phyloP scores from a whole-genome alignment of 2,113 vertebrate species.

The Vireo altiloquus region DNA sequence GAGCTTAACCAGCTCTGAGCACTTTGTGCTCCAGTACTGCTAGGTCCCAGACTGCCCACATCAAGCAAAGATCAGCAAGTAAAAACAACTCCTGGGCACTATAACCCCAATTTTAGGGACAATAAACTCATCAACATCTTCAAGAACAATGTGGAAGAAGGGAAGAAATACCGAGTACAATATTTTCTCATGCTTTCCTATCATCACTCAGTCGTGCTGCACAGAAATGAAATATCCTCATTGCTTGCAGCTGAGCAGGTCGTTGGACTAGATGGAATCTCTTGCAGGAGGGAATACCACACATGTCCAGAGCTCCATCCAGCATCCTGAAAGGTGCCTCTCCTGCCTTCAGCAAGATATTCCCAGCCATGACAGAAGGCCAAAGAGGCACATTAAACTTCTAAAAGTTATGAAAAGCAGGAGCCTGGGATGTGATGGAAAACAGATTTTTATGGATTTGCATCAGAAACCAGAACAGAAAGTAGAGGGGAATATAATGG shows the following conservation, averaged over 20 bases:
- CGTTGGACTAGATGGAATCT: background rate
- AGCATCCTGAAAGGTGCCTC: background rate
- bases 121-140: background rate
- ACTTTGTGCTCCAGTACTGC: background rate
- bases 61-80: background rate
- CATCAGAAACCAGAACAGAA: background rate
- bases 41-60: background rate
- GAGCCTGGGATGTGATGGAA: background rate
- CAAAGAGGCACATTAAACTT: background rate
- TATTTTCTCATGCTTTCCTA: background rate
- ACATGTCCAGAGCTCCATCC: background rate
- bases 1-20: background rate
- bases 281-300: background rate
- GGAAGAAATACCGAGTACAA: background rate
- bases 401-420: background rate
- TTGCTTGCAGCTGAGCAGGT: background rate
- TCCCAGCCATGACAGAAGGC: background rate
- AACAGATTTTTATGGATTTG: background rate
- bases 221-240: background rate
- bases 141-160: background rate
- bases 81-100: background rate
- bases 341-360: background rate
- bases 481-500: background rate
- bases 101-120: background rate
- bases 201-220: background rate